Base-by-base conservation (phyloP, 2,113 vertebrate genomes). In the Rhynchopsitta pachyrhyncha region DNA sequence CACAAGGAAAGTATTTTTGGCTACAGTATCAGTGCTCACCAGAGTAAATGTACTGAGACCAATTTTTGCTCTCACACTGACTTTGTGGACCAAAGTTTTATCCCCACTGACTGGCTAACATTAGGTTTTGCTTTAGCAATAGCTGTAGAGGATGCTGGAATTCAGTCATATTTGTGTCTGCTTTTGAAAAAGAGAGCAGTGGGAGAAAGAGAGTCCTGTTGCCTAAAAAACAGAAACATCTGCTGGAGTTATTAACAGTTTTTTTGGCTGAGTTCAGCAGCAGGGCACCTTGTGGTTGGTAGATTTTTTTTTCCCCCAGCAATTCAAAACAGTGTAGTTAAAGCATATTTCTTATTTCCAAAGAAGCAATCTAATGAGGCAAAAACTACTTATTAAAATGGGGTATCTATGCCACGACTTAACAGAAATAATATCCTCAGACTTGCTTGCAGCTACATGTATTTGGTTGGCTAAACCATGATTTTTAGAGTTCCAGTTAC, bases 261-360 rank as follows among this genome's bases (percentile, higher is more conserved):
- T 98, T 98, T 97, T 97, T 96, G 95, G 92, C 96, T 95, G 96
- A 97, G 95, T 97, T 98, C 95, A 98, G 94, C 97, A 96, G 95
- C 89, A 86, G 93, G 95, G 94, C 95, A 97, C 89, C 89, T 98
- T 97, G 94, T 89, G 82, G 94, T 88, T 97, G 96, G 97, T 88
- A 96, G 94, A 96, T 59, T 35, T 23, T n/a, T 53, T 52, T 91
- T 94, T 95, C 92, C 94, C 86, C 88, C 92, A 96, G 96, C 92
- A 94, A 97, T 97, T 97, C 92, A 94, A 97, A 97, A 95, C 94
- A 97, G 94, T 86, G 95, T 94, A 92, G 92, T 96, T 97, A 96
- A 94, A 97, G 95, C 94, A 97, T 92, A 93, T 96, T 97, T 97
- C 87, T 96, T 74, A 68, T 96, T 96, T 97, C 92, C 92, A 92